Conservation (phyloP, 2,797 vertebrate genomes). For the Dromococcyx pavoninus region DNA sequence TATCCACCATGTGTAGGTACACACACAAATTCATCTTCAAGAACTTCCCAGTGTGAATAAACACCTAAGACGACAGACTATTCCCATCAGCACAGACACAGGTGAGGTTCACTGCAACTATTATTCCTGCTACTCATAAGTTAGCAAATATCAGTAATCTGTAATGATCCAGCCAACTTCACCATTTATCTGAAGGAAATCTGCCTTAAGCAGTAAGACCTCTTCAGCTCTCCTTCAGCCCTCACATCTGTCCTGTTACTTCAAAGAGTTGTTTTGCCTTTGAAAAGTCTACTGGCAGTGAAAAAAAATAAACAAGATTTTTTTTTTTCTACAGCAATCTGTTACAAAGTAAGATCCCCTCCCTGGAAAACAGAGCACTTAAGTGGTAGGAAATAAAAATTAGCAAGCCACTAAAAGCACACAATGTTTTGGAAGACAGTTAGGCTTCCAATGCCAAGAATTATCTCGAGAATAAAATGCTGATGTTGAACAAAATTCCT, state of each 20-base stretch:
- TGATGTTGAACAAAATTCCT: slow-evolving; percentile 1
- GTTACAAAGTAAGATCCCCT: not conserved
- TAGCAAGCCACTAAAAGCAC: not conserved
- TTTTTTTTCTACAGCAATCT: not conserved
- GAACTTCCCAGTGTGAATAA: not conserved
- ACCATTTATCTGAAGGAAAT: slow-evolving; percentile 9
- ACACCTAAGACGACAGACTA: not conserved
- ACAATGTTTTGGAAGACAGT: not conserved
- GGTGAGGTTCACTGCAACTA: not conserved
- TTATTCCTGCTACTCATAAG: not conserved
- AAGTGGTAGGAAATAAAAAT: slow-evolving; percentile 8
- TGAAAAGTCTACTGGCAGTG: not conserved
- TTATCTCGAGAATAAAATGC: not conserved
- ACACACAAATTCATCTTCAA: not conserved
- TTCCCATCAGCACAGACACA: not conserved
- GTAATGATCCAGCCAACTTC: not conserved
- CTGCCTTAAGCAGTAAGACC: not conserved
- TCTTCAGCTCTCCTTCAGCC: slow-evolving; percentile 10
- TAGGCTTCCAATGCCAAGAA: not conserved
- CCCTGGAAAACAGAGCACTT: not conserved
- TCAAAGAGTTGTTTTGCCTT: not conserved
- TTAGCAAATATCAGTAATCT: not conserved
- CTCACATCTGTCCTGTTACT: slow-evolving; percentile 3
- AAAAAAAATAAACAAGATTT: not conserved
- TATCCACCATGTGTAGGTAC: accelerated